Base-by-base conservation (phyloP, 2,797 vertebrate genomes). In the Rhinella marina region DNA sequence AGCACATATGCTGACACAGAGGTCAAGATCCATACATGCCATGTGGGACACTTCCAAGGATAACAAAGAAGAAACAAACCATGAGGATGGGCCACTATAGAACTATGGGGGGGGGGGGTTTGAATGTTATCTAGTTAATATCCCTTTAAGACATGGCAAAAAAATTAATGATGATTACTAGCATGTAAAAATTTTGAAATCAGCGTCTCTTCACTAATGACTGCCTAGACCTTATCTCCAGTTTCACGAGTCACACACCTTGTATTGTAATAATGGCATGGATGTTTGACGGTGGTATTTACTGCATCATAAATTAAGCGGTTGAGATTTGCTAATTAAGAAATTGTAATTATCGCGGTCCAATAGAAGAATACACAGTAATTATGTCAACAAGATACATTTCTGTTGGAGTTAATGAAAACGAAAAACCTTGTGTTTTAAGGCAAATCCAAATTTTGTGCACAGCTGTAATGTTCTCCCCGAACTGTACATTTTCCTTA, bases 371-470 rank as follows among this genome's bases (percentile, higher is more conserved):
- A 68, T 59, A 25, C 17, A 64, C 14, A 83, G 32, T 75, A 81
- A 72, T 87, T 59, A 81, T 73, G 77, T 81, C 78, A 81, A 50
- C 59, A 82, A 54, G 70, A 81, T 52, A 32, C 25, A 29, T 78
- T 54, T 78, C 59, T 79, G 41, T 25, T 72, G n/a, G 62, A 64
- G 62, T 85, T 79, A 85, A 88, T 59, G 52, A 80, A 50, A 80
- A 50, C 25, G 25, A 52, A 61, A 13, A 52, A 32, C 21, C 6
- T 11, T 56, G 23, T 32, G 12, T 57, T 41, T 41, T 21, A 2
- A 2, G 59, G 50, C 17, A 25, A 70, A 21, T 50, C 13, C 9
- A 27, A 68, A 1, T 84, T 72, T 21, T 72, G 75, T 64, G 54
- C 50, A 7, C 32, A 66, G 59, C 64, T 32, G 76, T 27, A 25